Evolutionary conservation across 2,888 invertebrate genomes (phyloP).

Genomic region (Neoaliturus tenellus): DNA sequence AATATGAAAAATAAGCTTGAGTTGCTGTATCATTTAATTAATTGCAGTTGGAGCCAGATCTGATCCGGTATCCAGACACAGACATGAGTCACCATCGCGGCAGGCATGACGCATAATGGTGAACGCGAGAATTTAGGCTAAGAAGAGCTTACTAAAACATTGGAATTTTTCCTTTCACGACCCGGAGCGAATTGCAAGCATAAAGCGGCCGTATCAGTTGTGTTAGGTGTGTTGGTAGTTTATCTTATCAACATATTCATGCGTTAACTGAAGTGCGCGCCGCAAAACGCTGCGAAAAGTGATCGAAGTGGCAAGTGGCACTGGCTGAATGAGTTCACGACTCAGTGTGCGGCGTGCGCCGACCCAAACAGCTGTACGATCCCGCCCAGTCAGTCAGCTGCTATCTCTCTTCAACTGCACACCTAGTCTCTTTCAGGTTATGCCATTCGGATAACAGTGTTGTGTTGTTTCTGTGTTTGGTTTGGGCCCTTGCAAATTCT

Average conservation of each 20-base stretch:
- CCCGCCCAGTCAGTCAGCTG: constrained; percentile 1
- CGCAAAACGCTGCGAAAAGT: background rate
- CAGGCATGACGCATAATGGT: background rate
- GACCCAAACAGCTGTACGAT: background rate
- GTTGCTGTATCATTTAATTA: too few relatives aligned
- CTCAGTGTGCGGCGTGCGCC: background rate
- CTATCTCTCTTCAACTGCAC: background rate
- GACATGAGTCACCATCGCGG: background rate
- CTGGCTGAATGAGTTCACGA: too few relatives aligned
- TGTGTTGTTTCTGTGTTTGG: background rate
- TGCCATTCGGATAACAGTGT: background rate
- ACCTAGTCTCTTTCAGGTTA: background rate
- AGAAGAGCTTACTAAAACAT: too few relatives aligned
- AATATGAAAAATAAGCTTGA: too few relatives aligned
- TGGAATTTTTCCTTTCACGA: background rate
- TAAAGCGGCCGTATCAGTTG: background rate
- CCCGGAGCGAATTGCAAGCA: background rate
- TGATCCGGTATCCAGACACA: constrained; percentile 10
- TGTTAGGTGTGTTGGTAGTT: background rate
- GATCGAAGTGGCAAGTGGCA: constrained; percentile 31
- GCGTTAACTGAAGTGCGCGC: background rate
- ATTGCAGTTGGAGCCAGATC: too few relatives aligned
- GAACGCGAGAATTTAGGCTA: too few relatives aligned
- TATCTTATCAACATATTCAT: background rate
- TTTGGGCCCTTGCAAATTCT: background rate